A percentile compares a stretch with the other conserved stretches of the same genome.
Evolutionary conservation across 37 sponge, comb jelly and placozoan species (phyloP).

Genomic region (Haliclona indistincta): DNA sequence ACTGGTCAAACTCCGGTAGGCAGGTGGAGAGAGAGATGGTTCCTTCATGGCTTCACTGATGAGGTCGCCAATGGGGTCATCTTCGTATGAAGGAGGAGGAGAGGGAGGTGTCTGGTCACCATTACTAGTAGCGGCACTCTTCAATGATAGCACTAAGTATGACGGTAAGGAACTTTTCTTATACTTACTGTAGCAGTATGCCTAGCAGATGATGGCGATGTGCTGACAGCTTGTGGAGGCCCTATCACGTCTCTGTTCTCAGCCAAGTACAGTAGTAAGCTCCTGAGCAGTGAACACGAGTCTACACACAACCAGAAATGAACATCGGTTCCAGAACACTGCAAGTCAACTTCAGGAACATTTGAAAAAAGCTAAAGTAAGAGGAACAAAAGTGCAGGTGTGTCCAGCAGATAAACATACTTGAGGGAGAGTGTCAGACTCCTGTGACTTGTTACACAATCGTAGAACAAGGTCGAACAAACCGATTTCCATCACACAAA

Average conservation of each 20-base stretch:
- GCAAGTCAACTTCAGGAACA: slow-evolving; percentile 58
- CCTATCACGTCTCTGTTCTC: slow-evolving; percentile 57
- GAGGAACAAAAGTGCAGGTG: background rate
- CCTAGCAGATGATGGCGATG: too few relatives aligned
- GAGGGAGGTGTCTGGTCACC: too few relatives aligned
- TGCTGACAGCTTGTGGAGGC: too few relatives aligned
- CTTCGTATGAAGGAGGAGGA: background rate
- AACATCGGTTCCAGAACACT: slow-evolving; percentile 69
- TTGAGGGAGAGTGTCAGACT: background rate
- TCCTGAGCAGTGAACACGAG: slow-evolving; percentile 79
- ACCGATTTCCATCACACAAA: slow-evolving; percentile 87
- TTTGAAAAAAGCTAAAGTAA: slow-evolving; percentile 31
- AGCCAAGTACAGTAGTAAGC: slow-evolving; percentile 80
- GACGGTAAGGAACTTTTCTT: too few relatives aligned
- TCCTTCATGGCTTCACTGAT: slow-evolving; percentile 68
- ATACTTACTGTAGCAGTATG: too few relatives aligned
- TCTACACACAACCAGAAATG: slow-evolving; percentile 91
- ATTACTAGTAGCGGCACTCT: too few relatives aligned
- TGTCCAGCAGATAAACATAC: background rate
- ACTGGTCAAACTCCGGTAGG: background rate
- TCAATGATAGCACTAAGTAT: too few relatives aligned
- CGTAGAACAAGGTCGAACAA: slow-evolving; percentile 64
- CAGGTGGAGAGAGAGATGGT: background rate
- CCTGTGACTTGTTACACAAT: slow-evolving; percentile 37
- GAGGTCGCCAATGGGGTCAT: slow-evolving; percentile 44